Base-by-base conservation (phyloP, 2,113 vertebrate genomes). In the Onychorhynchus coronatus region DNA sequence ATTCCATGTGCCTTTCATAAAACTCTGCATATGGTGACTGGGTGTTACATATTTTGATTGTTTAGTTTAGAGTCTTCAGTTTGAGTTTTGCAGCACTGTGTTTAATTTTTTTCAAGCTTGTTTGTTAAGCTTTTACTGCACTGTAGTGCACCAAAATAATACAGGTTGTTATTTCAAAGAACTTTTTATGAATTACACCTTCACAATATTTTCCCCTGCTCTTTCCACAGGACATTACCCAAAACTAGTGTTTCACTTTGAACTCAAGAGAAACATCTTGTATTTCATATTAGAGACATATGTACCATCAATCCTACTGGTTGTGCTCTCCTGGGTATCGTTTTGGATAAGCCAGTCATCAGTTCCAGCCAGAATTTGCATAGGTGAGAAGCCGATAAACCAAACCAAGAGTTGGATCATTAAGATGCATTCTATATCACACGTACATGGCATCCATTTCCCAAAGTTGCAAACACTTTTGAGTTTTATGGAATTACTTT, bases 291-390 rank as follows among this genome's bases (percentile, higher is more conserved):
- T 99, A 63, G 99, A 99, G 96, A 99, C 99, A 0, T 99, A 99
- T 5, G 99, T 99, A 10, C 99, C 99, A 53, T 99, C 99, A 14
- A 99, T 98, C 95, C 97, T 99, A 30, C 97, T 99, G 70, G 99
- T 99, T 27, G 99, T 99, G 20, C 98, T 99, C 65, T 99, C 99
- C 22, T 99, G 98, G 99, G 98, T 99, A 19, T 99, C 99, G 0
- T 99, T 99, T 95, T 99, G 99, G 99, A 99, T 99, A 92, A 99
- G 99, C 37, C 98, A 99, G 80, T 98, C 99, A 27, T 99, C 99
- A 5, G 99, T 99, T 86, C 99, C 99, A 78, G 98, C 99, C 78
- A 98, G 99, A 70, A 98, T 99, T 90, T 99, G 99, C 94, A 99
- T 99, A 97, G 99, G 99, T 99, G 98, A 89, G 93, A 33, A 85